Conservation (phyloP, 2,888 invertebrate species). For the Euplexia lucipara region DNA sequence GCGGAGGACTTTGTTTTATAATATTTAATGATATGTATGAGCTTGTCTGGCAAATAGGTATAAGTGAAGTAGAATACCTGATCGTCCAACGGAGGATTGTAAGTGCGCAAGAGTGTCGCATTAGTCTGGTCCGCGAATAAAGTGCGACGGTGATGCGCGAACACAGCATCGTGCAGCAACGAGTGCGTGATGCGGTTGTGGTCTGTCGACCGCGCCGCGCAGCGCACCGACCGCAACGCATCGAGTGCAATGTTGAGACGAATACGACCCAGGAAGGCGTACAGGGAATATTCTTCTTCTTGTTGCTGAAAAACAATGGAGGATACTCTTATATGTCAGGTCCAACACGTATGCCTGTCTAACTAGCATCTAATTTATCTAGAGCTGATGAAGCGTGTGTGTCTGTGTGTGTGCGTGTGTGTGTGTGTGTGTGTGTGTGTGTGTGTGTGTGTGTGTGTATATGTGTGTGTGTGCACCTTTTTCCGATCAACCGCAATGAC, state of each 20-base stretch:
- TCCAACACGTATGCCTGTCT: too few species aligned
- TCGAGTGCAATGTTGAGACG: conserved; percentile 82
- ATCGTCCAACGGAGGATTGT: conserved; percentile 76
- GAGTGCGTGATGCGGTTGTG: conserved; percentile 70
- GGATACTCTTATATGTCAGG: too few species aligned
- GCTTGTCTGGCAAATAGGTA: too few species aligned
- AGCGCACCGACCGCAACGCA: conserved; percentile 79
- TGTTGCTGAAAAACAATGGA: conserved; percentile 63
- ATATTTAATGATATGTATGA: too few species aligned
- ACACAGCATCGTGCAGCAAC: conserved; percentile 77
- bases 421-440: too few species aligned
- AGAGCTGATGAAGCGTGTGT: too few species aligned
- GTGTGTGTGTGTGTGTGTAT: too few species aligned
- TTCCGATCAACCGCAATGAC: conserved; percentile 71
- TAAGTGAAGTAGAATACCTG: conserved; percentile 61
- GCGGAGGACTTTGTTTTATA: too few species aligned
- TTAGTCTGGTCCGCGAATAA: conserved; percentile 50
- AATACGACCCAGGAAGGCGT: conserved; percentile 80
- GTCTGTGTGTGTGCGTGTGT: too few species aligned
- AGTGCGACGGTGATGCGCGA: conserved; percentile 76
- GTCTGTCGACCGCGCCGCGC: conserved; percentile 78
- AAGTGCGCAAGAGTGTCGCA: conserved; percentile 75
- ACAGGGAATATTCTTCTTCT: conserved; percentile 77
- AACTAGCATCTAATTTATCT: too few species aligned
- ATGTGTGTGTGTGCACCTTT: conserved; percentile 75